Base-by-base conservation (phyloP, 2,888 invertebrate genomes). In the Lucinisca nassula region DNA sequence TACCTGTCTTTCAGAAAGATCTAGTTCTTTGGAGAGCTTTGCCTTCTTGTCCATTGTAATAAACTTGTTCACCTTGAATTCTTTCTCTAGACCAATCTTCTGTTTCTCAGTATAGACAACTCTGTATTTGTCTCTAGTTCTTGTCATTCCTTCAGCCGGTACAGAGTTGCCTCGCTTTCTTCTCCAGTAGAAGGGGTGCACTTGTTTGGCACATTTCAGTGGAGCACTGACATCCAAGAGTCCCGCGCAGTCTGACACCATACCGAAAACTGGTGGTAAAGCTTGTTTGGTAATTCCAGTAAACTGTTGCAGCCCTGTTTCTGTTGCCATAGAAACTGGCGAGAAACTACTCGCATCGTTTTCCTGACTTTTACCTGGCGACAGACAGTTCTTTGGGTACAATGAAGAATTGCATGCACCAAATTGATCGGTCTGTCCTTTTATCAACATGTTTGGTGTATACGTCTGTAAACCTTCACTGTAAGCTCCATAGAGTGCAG, bases 61-160 rank as follows among this genome's bases (percentile, higher is more conserved):
- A 37, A 87, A 87, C 40, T 84, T 87, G 61, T 84, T 79, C 10
- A 40, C 76, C 55, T 79, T 73, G 75, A 79, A 84, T 40, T 49
- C 79, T 32, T 79, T 38, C 38, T 87, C 87, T 0, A 87, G 79
- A 10, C 78, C 70, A 4, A 55, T 37, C 35, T 79, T 38, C 58
- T 87, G 87, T 79, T 87, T 84, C 58, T 87, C 84, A 24, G 87
- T 87, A 67, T 87, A 87, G n/a, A 84, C 87, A 24, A 84, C 84
- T 40, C 87, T 61, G 79, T 87, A 87, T 58, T 87, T 84, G 78
- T 87, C 87, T 51, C 79, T 81, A 32, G 87, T 87, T 81, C 87
- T 67, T 24, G 87, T 87, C 75, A 84, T 74, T 0, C 87, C 84
- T 8, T 81, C 84, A 6, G 70, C 81, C 58, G 87, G 76, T 4